Percentiles rank a stretch among this genome's conserved stretches.
Evolutionary conservation across 1,140 invertebrate genomes (phyloP).

Genomic region (Leptinotarsa texana): DNA sequence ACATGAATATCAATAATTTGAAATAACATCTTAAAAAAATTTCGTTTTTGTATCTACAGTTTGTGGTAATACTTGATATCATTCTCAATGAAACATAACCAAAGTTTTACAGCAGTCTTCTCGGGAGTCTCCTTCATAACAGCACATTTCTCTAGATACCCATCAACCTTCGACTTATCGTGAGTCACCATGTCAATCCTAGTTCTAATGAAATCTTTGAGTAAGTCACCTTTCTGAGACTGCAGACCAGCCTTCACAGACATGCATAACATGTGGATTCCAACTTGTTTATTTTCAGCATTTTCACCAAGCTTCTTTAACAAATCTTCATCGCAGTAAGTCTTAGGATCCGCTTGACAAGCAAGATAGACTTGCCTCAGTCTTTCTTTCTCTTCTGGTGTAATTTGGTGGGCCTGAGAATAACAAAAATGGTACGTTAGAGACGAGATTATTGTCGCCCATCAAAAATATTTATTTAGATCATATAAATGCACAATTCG

Average conservation of each 20-base stretch:
- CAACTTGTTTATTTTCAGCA: constrained; percentile 5
- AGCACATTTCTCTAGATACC: constrained; percentile 4
- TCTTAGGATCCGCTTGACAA: constrained; percentile 14
- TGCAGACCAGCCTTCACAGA: constrained; percentile 3
- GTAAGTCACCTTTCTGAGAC: background rate
- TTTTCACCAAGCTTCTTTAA: background rate
- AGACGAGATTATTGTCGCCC: too few relatives aligned
- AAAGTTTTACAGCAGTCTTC: background rate
- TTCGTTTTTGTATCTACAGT: background rate
- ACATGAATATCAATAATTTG: too few relatives aligned
- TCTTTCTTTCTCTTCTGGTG: background rate
- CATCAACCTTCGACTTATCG: constrained; percentile 3
- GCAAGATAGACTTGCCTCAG: background rate
- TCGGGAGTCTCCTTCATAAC: background rate
- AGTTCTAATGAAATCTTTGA: background rate
- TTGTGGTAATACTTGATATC: constrained; percentile 6
- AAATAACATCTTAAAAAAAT: background rate
- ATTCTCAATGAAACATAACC: constrained; percentile 13
- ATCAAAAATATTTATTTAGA: too few relatives aligned
- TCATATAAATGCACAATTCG: too few relatives aligned
- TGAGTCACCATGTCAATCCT: constrained; percentile 1
- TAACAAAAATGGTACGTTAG: too few relatives aligned
- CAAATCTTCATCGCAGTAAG: constrained; percentile 4
- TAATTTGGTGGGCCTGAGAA: background rate
- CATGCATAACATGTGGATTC: constrained; percentile 20